Evolutionary conservation across 2,113 vertebrate genomes (phyloP).

Genomic region (Toxotes chatareus): DNA sequence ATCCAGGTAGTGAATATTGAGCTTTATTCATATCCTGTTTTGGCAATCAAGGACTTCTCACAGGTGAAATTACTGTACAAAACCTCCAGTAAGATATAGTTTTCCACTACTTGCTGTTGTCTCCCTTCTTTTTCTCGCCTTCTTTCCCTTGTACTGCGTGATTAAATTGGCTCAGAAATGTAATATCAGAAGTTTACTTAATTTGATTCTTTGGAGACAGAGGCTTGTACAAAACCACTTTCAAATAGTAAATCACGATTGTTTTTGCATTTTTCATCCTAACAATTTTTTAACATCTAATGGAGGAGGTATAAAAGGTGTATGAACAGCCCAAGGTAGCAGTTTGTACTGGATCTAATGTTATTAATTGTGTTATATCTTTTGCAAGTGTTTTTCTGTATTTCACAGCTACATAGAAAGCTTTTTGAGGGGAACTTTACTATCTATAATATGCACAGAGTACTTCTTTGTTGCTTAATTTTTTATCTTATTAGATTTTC

Average conservation of each 20-base stretch:
- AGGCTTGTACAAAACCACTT: conserved; percentile 62
- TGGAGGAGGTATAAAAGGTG: conserved; percentile 50
- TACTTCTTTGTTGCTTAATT: conserved; percentile 47
- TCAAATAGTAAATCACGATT: conserved; percentile 79
- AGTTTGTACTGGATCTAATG: conserved; percentile 36
- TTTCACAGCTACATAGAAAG: conserved; percentile 44
- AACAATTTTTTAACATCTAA: conserved; percentile 59
- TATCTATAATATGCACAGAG: conserved; percentile 52
- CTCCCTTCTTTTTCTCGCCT: conserved; percentile 51
- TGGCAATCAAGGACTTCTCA: not conserved
- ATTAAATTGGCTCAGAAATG: conserved; percentile 78
- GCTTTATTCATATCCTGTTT: not conserved
- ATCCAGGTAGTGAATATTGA: not conserved
- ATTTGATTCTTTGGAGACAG: conserved; percentile 74
- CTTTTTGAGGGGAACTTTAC: conserved; percentile 27
- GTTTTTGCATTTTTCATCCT: conserved; percentile 78
- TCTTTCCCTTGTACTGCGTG: conserved; percentile 61
- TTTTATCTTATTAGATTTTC: conserved; percentile 40
- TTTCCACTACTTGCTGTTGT: conserved; percentile 68
- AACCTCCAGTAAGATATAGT: conserved; percentile 50
- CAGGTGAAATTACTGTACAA: conserved; percentile 13
- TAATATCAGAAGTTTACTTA: conserved; percentile 78
- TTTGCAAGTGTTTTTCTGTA: conserved; percentile 32
- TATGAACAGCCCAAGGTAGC: conserved; percentile 43
- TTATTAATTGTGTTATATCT: conserved; percentile 24